These are phyloP conservation scores for Ephestia elutella DNA, from an alignment of 1,140 invertebrate species.

Conservation along the genomic window DNA sequence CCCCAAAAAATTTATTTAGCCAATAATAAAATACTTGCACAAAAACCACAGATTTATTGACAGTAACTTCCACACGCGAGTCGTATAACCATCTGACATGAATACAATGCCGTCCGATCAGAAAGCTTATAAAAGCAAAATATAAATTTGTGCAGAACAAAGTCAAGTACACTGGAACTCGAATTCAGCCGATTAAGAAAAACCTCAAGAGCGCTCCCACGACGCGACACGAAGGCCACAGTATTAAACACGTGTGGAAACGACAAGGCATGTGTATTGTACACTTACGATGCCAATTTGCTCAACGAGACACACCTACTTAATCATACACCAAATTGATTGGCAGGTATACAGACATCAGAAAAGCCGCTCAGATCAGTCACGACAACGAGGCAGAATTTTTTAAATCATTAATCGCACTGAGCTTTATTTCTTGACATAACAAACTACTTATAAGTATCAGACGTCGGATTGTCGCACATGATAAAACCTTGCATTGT, in stretches of 20 bases:
- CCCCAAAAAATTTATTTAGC: too few species aligned
- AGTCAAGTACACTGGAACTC: background rate
- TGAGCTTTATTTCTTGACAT: background rate
- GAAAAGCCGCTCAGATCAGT: conserved; percentile 18
- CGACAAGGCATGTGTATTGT: conserved; percentile 10
- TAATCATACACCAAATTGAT: conserved; percentile 38
- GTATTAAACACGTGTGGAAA: conserved; percentile 30
- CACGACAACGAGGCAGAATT: conserved; percentile 9
- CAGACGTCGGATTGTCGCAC: background rate
- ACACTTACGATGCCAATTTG: conserved; percentile 30
- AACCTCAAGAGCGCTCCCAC: conserved; percentile 40
- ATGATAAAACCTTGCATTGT: conserved; percentile 1
- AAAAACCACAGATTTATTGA: too few species aligned
- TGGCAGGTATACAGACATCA: conserved; percentile 27
- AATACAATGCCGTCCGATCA: background rate
- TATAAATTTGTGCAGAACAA: background rate
- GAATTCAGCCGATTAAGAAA: conserved; percentile 20
- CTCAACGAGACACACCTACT: conserved; percentile 27
- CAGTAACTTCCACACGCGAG: too few species aligned
- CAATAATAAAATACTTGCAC: too few species aligned
- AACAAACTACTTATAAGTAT: background rate
- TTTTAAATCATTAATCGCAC: background rate
- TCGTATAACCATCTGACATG: background rate
- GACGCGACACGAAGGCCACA: conserved; percentile 31
- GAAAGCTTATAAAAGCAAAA: background rate